These are phyloP conservation scores for Hippasteria phrygiana DNA, from an alignment of 53 echinoderm and acorn worm genomes.

Conservation along the genomic window DNA sequence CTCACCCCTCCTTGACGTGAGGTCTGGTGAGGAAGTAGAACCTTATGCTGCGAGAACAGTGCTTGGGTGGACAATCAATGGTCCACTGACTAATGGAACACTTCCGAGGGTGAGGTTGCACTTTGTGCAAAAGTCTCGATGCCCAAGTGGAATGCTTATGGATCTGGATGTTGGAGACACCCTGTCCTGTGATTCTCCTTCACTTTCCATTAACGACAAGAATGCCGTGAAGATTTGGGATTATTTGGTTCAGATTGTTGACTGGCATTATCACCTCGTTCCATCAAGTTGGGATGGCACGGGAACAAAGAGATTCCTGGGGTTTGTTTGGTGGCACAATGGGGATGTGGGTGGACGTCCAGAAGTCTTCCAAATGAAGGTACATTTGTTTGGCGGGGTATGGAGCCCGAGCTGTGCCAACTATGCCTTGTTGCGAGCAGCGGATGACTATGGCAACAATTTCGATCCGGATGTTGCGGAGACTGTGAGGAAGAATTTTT, in stretches of 20 bases:
- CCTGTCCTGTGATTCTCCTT: neutral
- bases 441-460: neutral
- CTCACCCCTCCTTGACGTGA: conserved; percentile 63
- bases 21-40: neutral
- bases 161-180: conserved; percentile 59
- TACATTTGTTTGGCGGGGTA: too few species aligned
- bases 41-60: conserved; percentile 56
- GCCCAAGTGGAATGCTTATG: conserved; percentile 61
- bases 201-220: conserved; percentile 22
- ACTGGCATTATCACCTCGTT: too few species aligned
- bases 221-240: conserved; percentile 23
- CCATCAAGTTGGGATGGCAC: conserved; percentile 21
- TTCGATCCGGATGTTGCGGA: neutral
- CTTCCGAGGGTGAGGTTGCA: neutral
- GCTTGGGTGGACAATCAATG: conserved; percentile 66
- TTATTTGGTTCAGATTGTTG: neutral
- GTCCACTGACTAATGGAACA: conserved; percentile 6
- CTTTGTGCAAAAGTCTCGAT: conserved; percentile 46
- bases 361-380: too few species aligned
- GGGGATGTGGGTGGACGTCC: too few species aligned
- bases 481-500: conserved; percentile 21
- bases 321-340: conserved; percentile 17
- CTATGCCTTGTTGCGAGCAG: too few species aligned
- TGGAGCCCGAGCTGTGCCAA: too few species aligned
- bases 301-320: neutral